These are phyloP conservation scores for Oreochromis niloticus DNA, from an alignment of 2,113 vertebrate species.

Conservation along the genomic window DNA sequence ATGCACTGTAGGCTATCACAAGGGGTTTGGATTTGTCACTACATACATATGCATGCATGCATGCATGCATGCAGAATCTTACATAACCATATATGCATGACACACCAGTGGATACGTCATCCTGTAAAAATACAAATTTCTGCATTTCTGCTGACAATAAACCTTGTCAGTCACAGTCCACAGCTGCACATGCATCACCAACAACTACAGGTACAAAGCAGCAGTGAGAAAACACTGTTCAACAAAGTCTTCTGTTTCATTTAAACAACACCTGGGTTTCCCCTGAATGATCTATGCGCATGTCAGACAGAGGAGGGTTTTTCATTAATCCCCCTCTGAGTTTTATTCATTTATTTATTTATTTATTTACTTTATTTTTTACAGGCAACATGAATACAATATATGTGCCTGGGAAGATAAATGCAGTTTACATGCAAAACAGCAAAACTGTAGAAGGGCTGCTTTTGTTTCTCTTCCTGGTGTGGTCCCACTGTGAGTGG, in stretches of 20 bases:
- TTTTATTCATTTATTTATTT: background rate
- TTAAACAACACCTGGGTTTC: constrained; percentile 7
- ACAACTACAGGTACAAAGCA: background rate
- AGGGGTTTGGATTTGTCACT: constrained; percentile 4
- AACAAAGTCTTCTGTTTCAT: constrained; percentile 1
- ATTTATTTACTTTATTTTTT: background rate
- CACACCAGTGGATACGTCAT: background rate
- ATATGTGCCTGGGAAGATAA: background rate
- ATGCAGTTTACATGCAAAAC: background rate
- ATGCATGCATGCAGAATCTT: background rate
- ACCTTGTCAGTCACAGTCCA: background rate
- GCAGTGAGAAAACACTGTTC: constrained; percentile 7
- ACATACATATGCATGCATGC: background rate
- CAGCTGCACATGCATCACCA: background rate
- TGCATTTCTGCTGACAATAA: background rate
- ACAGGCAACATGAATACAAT: background rate
- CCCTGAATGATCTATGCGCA: background rate
- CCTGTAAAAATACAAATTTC: background rate
- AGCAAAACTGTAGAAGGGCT: background rate
- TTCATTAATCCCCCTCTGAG: background rate
- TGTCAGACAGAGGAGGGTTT: background rate
- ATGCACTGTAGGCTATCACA: background rate
- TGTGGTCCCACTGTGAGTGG: background rate
- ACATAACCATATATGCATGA: background rate
- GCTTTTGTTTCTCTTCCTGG: background rate